phyloP scores from a whole-genome alignment of 2,797 vertebrate genomes.

The Urophycis tenuis region DNA sequence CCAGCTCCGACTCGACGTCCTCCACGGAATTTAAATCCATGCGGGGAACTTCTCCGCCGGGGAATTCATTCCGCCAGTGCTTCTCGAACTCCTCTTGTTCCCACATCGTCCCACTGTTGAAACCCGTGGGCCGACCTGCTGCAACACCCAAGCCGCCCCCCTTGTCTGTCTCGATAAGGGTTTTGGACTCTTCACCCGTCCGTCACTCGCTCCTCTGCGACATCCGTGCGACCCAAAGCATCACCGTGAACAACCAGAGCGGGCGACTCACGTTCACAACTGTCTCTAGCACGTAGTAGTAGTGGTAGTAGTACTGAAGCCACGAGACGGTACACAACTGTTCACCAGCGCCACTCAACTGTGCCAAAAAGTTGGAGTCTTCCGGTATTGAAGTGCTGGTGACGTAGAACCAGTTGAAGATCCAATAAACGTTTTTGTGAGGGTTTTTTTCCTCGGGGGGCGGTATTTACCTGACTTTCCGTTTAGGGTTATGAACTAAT shows the following conservation, averaged over 20 bases:
- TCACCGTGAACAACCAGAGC: too few species aligned
- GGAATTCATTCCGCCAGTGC: conserved; percentile 88
- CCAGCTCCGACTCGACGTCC: conserved; percentile 82
- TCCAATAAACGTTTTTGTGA: neutral
- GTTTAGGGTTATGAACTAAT: too few species aligned
- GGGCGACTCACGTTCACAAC: too few species aligned
- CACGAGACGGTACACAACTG: neutral
- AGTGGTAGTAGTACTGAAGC: too few species aligned
- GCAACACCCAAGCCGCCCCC: too few species aligned
- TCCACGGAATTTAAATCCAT: conserved; percentile 76
- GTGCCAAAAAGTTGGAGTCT: neutral
- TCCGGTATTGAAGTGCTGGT: neutral
- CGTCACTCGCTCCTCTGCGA: too few species aligned
- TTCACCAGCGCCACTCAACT: neutral
- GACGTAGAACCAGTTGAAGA: neutral
- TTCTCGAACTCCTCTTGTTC: conserved; percentile 82
- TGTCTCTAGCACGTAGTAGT: too few species aligned
- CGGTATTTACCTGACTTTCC: too few species aligned
- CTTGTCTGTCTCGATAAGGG: too few species aligned
- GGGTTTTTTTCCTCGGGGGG: too few species aligned
- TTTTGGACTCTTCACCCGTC: neutral
- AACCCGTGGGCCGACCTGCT: too few species aligned
- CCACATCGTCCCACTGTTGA: conserved; percentile 75
- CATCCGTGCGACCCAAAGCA: too few species aligned
- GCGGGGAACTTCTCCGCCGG: conserved; percentile 74